Conservation (phyloP, 92 coral and sea anemone species). For the Bergia puertoricense region DNA sequence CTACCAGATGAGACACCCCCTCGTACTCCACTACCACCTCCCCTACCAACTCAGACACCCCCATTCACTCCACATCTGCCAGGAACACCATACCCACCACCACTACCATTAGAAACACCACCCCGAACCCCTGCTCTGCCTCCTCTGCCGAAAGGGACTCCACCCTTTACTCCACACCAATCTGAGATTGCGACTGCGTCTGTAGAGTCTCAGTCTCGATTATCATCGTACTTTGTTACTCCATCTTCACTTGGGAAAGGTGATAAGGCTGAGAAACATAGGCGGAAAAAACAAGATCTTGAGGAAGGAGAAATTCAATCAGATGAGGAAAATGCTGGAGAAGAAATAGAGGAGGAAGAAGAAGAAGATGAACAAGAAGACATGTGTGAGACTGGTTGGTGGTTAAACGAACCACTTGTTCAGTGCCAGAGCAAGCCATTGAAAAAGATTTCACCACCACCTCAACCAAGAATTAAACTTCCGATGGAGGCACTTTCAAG, state of each 20-base stretch:
- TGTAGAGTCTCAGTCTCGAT: not conserved
- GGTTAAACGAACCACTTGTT: conserved; percentile 80
- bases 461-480: conserved; percentile 75
- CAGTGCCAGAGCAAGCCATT: conserved; percentile 38
- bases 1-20: conserved; percentile 19
- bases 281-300: conserved; percentile 47
- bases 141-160: conserved; percentile 26
- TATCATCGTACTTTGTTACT: conserved; percentile 1
- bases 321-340: conserved; percentile 24
- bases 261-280: conserved; percentile 60
- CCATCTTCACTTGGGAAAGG: conserved; percentile 12
- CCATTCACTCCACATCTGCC: conserved; percentile 2
- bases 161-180: conserved; percentile 1
- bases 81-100: conserved; percentile 31
- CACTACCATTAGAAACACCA: conserved; percentile 20
- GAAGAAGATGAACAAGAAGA: conserved; percentile 44
- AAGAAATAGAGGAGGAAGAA: conserved; percentile 39
- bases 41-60: conserved; percentile 12
- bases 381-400: conserved; percentile 66
- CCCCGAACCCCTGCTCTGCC: not conserved
- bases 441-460: conserved; percentile 76
- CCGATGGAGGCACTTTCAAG: conserved; percentile 90
- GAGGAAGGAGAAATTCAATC: conserved; percentile 61
- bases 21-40: conserved; percentile 37
- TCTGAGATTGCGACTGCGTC: not conserved